These are phyloP conservation scores for Drosophila barbarae DNA, from an alignment of 2,888 invertebrate species.

Conservation along the genomic window DNA sequence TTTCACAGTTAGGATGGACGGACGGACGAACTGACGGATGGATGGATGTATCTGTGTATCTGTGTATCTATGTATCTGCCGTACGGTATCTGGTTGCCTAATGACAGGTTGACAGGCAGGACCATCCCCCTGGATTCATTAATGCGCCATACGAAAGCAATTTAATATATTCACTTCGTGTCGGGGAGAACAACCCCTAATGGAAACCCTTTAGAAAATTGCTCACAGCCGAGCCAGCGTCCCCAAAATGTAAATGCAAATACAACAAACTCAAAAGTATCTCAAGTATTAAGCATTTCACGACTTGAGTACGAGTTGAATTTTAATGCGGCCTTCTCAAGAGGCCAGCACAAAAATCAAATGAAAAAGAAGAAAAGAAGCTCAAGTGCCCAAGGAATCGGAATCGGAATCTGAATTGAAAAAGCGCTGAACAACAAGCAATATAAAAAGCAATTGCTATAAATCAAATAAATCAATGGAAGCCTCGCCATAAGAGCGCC, in stretches of 20 bases:
- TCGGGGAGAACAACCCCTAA: conserved; percentile 54
- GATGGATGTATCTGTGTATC: conserved; percentile 8
- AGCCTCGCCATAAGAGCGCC: conserved; percentile 28
- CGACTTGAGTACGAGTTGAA: conserved; percentile 58
- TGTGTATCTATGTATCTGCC: conserved; percentile 28
- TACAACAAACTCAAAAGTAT: conserved; percentile 57
- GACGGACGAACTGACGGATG: conserved; percentile 20
- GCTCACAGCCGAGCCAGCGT: conserved; percentile 27
- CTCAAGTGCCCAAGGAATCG: conserved; percentile 58
- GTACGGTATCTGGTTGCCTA: conserved; percentile 47
- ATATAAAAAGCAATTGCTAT: conserved; percentile 60
- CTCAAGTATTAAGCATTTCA: conserved; percentile 68
- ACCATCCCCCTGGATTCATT: conserved; percentile 46
- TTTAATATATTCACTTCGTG: conserved; percentile 62
- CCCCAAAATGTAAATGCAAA: conserved; percentile 45
- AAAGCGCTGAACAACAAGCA: conserved; percentile 35
- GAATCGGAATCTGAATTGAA: conserved; percentile 29
- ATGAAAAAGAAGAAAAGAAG: conserved; percentile 27
- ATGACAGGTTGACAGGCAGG: conserved; percentile 61
- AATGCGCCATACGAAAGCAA: conserved; percentile 71
- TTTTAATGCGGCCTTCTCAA: conserved; percentile 63
- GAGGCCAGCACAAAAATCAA: conserved; percentile 28
- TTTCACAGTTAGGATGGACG: conserved; percentile 37
- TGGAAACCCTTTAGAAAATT: conserved; percentile 56
- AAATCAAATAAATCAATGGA: conserved; percentile 61